Evolutionary conservation across 2,797 vertebrate genomes (phyloP).

Genomic region (Dromococcyx pavoninus): DNA sequence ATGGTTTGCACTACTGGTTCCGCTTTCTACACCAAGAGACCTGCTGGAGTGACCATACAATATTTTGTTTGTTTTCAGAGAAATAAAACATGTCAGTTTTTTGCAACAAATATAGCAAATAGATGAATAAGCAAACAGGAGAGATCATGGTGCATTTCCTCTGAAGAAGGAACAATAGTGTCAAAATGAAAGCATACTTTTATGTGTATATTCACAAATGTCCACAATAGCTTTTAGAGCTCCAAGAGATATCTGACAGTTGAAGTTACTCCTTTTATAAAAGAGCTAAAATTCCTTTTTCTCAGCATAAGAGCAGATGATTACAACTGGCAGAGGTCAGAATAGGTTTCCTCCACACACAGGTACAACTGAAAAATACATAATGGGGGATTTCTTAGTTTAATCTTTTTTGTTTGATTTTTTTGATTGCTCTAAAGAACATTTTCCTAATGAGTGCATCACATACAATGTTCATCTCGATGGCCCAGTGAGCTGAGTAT

Average conservation of each 20-base stretch:
- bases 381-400: neutral
- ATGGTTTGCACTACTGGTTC: constrained; percentile 40
- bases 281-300: neutral
- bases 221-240: neutral
- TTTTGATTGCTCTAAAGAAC: neutral
- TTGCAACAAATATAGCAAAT: neutral
- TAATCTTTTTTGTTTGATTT: no score
- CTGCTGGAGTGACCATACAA: neutral
- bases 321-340: neutral
- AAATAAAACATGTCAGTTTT: neutral
- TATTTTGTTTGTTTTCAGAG: neutral
- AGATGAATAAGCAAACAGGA: neutral
- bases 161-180: neutral
- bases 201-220: neutral
- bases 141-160: neutral
- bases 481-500: neutral
- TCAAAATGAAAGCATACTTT: neutral
- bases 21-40: neutral
- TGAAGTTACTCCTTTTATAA: neutral
- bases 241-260: neutral
- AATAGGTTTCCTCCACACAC: neutral
- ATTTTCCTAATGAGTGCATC: neutral
- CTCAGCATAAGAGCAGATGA: neutral
- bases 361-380: neutral
- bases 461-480: neutral